phyloP scores from a whole-genome alignment of 23 tunicate genomes.

The Ciona savignyi region DNA sequence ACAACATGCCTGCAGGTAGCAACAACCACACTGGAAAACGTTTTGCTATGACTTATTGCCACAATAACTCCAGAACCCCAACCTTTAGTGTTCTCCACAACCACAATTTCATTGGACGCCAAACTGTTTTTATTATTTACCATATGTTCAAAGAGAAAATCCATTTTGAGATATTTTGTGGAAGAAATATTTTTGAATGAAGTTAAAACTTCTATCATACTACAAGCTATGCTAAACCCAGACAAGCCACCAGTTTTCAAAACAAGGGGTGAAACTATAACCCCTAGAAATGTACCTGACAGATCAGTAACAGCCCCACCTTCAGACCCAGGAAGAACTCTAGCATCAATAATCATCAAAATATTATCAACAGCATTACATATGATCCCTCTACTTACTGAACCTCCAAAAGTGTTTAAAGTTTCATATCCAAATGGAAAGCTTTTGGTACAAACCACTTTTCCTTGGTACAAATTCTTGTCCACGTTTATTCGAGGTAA shows the following conservation, averaged over 20 bases:
- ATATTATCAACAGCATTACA: constrained; percentile 23
- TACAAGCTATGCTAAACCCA: constrained; percentile 43
- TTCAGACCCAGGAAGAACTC: constrained; percentile 57
- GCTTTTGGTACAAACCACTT: constrained; percentile 14
- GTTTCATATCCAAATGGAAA: constrained; percentile 27
- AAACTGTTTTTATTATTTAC: not conserved
- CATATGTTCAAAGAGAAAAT: not conserved
- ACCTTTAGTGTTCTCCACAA: constrained; percentile 23
- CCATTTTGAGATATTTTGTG: not conserved
- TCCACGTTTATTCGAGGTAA: not conserved
- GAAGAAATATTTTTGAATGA: not conserved
- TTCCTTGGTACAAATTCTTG: constrained; percentile 19
- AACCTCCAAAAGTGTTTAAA: constrained; percentile 15
- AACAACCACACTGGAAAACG: constrained; percentile 1
- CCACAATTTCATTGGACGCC: constrained; percentile 2
- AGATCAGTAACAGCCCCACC: constrained; percentile 26
- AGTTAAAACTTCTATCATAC: constrained; percentile 12
- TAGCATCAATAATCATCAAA: constrained; percentile 50
- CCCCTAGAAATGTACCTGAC: constrained; percentile 11
- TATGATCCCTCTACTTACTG: constrained; percentile 45
- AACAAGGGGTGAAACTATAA: constrained; percentile 35
- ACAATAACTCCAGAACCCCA: constrained; percentile 70
- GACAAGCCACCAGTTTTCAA: constrained; percentile 29
- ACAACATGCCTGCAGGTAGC: constrained; percentile 60
- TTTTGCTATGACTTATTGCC: not conserved